These are phyloP conservation scores for Notarius quadriscutis DNA, from an alignment of 2,113 vertebrate genomes.

Conservation along the genomic window DNA sequence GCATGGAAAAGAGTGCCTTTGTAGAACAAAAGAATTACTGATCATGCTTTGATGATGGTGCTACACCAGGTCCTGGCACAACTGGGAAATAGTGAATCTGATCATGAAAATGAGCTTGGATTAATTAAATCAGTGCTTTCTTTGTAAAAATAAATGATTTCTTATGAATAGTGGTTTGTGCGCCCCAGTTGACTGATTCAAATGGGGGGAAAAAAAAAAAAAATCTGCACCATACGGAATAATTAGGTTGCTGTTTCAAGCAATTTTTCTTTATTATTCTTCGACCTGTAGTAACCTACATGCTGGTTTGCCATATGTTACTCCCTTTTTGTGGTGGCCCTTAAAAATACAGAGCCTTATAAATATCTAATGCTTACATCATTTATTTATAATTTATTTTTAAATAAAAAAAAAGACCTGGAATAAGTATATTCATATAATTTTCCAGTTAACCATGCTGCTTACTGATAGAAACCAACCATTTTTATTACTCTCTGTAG, in stretches of 20 bases:
- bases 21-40: constrained; percentile 10
- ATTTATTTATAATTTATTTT: not conserved
- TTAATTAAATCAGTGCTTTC: not conserved
- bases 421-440: not conserved
- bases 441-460: not conserved
- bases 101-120: not conserved
- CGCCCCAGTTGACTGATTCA: not conserved
- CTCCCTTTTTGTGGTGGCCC: not conserved
- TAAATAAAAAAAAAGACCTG: not conserved
- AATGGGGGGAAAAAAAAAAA: not conserved
- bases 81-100: not conserved
- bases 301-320: constrained; percentile 55
- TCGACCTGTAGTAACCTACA: constrained; percentile 37
- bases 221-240: constrained; percentile 38
- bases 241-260: constrained; percentile 41
- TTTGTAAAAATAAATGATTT: not conserved
- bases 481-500: not conserved
- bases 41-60: not conserved
- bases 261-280: constrained; percentile 45
- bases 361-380: not conserved
- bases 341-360: constrained; percentile 12
- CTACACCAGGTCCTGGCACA: not conserved
- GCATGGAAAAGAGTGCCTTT: not conserved
- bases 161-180: not conserved
- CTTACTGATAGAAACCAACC: not conserved